These are phyloP conservation scores for Drosophila grimshawi DNA, from an alignment of 1,140 invertebrate genomes.

Conservation along the genomic window DNA sequence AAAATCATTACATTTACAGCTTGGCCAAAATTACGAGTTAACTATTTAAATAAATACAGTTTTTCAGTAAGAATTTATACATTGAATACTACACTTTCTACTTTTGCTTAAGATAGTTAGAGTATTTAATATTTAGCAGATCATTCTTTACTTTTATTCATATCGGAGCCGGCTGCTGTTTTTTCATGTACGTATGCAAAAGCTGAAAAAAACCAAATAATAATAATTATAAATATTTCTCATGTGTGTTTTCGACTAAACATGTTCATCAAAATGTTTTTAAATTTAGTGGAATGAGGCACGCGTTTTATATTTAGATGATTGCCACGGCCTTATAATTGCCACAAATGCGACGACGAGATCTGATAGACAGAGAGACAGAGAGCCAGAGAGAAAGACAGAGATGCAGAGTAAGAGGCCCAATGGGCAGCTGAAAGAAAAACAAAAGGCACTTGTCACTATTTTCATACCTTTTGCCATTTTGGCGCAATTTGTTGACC, in stretches of 20 bases:
- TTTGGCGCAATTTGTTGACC: conserved; percentile 66
- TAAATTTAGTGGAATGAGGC: conserved; percentile 72
- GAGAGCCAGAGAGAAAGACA: neutral
- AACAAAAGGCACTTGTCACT: conserved; percentile 50
- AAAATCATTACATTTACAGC: no score
- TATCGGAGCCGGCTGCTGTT: conserved; percentile 39
- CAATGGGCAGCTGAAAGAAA: conserved; percentile 37
- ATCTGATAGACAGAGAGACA: neutral
- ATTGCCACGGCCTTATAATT: conserved; percentile 56
- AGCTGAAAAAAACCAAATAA: conserved; percentile 35
- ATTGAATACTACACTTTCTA: no score
- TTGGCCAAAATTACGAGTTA: no score
- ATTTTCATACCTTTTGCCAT: conserved; percentile 42
- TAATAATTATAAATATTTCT: conserved; percentile 61
- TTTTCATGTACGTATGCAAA: conserved; percentile 23
- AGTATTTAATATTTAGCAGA: neutral
- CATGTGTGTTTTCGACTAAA: conserved; percentile 45
- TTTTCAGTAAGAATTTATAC: no score
- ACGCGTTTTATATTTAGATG: conserved; percentile 78
- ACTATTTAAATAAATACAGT: no score
- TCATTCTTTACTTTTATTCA: neutral
- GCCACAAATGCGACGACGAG: neutral
- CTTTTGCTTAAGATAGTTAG: neutral
- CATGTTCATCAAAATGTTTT: conserved; percentile 55
- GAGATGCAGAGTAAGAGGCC: neutral